Evolutionary conservation across 2,888 invertebrate species (phyloP), one percentile per base, ranked within the genome.

Genomic region (Sturmia bella): DNA sequence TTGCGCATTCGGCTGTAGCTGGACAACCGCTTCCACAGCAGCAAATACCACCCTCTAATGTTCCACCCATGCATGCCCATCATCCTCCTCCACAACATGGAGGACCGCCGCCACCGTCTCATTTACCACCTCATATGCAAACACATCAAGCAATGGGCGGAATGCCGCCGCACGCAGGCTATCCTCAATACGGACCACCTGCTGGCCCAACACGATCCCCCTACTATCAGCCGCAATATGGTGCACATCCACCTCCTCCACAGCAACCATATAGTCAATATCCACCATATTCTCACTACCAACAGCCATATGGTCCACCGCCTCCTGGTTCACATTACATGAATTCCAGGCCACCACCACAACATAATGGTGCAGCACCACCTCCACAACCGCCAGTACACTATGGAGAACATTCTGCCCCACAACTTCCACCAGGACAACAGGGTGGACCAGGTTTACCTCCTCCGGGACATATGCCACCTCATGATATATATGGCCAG

Each of bases 51-150:
- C 75, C 83, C 9, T 50, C 83, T 17, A 77, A 72, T 5, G 79
- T 75, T 85, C 85, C 87, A 85, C 84, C 85, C 82, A 79, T 82
- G 68, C 83, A 80, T 57, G 48, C 75, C 11, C 84, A 83, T 64
- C 72, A 54, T 92, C 93, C 85, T 13, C 84, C 84, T 54, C 86
- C 81, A 59, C 87, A 84, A 45, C 87, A 85, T 50, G 66, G 66
- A 2, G 82, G 82, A 45, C 86, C 86, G 93, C 93, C 87, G 93
- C 93, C 77, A 93, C 91, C 85, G 93, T 93, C 89, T 61, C 87
- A 85, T 64, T 87, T 88, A 57, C 86, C 89, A 72, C 89, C 89
- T 61, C 85, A 88, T 17, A 82, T 83, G 78, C 85, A 84, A 64
- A 70, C 87, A 54, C 88, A 88, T 85, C 89, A 90, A 12, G 89